phyloP scores from a whole-genome alignment of 2,888 invertebrate genomes.

The Sphecodes monilicornis region DNA sequence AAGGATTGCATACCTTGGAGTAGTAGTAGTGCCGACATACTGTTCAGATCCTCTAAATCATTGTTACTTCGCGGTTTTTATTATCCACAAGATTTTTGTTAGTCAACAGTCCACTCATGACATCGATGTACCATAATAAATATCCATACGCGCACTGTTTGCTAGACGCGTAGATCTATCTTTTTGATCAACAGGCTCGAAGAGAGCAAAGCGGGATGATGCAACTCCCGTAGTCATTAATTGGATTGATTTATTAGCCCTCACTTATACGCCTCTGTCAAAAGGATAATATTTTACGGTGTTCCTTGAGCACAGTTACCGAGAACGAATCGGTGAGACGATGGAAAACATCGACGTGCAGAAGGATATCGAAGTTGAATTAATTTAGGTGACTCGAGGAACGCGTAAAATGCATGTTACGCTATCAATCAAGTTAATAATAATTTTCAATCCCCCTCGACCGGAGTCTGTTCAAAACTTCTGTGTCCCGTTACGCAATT shows the following conservation, averaged over 20 bases:
- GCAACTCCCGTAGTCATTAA: constrained; percentile 31
- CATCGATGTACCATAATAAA: constrained; percentile 12
- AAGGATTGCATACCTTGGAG: neutral
- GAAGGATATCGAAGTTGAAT: constrained; percentile 19
- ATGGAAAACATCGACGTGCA: constrained; percentile 2
- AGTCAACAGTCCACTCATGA: neutral
- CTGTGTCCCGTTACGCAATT: neutral
- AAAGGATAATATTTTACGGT: constrained; percentile 44
- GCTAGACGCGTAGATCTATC: constrained; percentile 24
- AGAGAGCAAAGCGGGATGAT: constrained; percentile 22
- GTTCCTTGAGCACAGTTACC: constrained; percentile 13
- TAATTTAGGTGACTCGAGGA: constrained; percentile 13
- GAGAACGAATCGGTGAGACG: neutral
- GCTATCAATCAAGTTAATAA: constrained; percentile 44
- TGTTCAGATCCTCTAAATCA: neutral
- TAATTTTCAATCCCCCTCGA: neutral
- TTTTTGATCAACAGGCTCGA: constrained; percentile 27
- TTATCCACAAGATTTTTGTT: neutral
- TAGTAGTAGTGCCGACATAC: neutral
- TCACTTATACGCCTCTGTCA: constrained; percentile 15
- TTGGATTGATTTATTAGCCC: constrained; percentile 38
- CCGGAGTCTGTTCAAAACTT: neutral
- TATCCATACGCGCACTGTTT: constrained; percentile 15
- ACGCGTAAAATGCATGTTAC: constrained; percentile 12
- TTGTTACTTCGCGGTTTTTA: neutral